Evolutionary conservation across 2,797 vertebrate species (phyloP).

Genomic region (Anguilla obscura): DNA sequence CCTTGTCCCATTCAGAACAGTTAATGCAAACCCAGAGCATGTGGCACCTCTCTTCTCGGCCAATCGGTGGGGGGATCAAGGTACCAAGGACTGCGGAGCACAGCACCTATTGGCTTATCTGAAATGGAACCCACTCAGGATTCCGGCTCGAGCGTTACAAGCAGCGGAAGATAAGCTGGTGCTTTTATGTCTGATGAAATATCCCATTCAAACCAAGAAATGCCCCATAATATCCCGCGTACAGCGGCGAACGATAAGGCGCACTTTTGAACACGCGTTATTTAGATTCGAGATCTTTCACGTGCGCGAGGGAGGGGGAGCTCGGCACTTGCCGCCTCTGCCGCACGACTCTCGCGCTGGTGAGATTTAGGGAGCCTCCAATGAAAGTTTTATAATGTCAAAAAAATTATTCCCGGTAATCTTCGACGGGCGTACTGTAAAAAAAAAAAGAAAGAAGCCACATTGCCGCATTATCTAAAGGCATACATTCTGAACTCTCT

Average conservation of each 20-base stretch:
- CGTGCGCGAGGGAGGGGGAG: background rate
- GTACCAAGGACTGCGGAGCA: background rate
- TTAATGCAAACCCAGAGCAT: background rate
- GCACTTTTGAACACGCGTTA: background rate
- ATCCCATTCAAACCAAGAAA: background rate
- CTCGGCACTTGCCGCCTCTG: background rate
- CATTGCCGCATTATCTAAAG: background rate
- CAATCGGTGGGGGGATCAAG: background rate
- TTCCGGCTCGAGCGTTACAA: background rate
- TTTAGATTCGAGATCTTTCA: background rate
- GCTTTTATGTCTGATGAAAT: background rate
- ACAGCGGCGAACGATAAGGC: background rate
- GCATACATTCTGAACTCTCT: background rate
- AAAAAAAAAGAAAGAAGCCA: background rate
- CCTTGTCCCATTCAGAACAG: background rate
- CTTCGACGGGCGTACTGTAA: background rate
- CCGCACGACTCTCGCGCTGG: too few relatives aligned
- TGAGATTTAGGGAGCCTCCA: background rate
- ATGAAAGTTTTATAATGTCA: background rate
- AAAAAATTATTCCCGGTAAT: background rate
- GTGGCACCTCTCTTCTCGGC: background rate
- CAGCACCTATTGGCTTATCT: background rate
- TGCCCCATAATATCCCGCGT: background rate
- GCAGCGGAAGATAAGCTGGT: background rate
- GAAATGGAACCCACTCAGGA: background rate